These are phyloP conservation scores for Coenonympha arcania DNA, from an alignment of 2,888 invertebrate species.

Conservation along the genomic window DNA sequence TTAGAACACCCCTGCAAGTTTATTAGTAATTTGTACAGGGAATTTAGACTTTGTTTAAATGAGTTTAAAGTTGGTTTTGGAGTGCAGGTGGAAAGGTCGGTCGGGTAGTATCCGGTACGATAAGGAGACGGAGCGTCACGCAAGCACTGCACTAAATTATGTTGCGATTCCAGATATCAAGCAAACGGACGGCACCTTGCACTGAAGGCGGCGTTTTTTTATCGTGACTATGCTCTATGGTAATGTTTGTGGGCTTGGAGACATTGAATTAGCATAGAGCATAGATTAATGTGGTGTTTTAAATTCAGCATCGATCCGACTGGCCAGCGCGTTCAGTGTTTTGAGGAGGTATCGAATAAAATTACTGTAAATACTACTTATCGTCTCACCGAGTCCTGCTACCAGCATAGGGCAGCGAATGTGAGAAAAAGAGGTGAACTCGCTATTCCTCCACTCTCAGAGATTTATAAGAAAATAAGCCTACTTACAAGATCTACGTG, in stretches of 20 bases:
- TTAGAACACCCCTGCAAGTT: slow-evolving; percentile 32
- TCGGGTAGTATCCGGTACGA: slow-evolving; percentile 63
- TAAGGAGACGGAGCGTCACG: slow-evolving; percentile 71
- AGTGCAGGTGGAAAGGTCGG: slow-evolving; percentile 36
- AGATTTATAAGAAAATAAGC: too few species aligned
- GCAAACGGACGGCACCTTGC: slow-evolving; percentile 46
- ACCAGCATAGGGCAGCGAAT: too few species aligned
- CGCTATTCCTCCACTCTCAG: too few species aligned
- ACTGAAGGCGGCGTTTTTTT: slow-evolving; percentile 37
- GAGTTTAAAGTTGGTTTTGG: slow-evolving; percentile 46
- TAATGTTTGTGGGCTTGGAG: slow-evolving; percentile 49
- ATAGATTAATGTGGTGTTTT: slow-evolving; percentile 5
- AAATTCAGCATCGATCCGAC: too few species aligned
- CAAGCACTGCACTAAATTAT: slow-evolving; percentile 72
- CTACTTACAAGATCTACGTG: too few species aligned
- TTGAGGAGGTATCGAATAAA: too few species aligned
- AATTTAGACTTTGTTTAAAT: slow-evolving; percentile 48
- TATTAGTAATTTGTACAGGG: slow-evolving; percentile 35
- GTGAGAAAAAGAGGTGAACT: too few species aligned
- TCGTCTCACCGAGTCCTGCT: too few species aligned
- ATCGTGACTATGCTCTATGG: slow-evolving; percentile 44
- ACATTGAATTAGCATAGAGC: slow-evolving; percentile 35
- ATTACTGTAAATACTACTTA: too few species aligned
- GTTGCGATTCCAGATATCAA: slow-evolving; percentile 69
- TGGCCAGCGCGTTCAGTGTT: too few species aligned